These are phyloP conservation scores for Hiodon alosoides DNA, from an alignment of 2,113 vertebrate genomes.

Conservation along the genomic window DNA sequence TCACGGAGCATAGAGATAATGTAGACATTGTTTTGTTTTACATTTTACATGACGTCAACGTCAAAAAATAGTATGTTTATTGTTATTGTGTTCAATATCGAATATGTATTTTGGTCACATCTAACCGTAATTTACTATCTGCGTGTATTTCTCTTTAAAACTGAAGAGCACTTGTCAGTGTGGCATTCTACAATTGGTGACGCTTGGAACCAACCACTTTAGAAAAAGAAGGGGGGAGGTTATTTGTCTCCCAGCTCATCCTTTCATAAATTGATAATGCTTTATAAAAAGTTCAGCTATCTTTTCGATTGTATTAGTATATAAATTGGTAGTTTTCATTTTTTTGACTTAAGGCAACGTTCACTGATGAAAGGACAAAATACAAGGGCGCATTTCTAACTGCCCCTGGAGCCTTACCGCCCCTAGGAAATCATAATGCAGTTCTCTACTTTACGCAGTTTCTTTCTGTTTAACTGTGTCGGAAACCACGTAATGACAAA, in stretches of 20 bases:
- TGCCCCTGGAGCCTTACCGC: not conserved
- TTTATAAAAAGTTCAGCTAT: too few species aligned
- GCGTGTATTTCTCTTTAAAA: slow-evolving; percentile 30
- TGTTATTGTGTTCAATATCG: too few species aligned
- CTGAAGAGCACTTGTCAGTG: slow-evolving; percentile 43
- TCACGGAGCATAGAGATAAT: too few species aligned
- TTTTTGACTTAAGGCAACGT: not conserved
- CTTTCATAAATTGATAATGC: too few species aligned
- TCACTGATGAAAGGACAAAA: not conserved
- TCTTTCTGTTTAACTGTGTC: slow-evolving; percentile 33
- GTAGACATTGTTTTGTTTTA: too few species aligned
- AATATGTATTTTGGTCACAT: too few species aligned
- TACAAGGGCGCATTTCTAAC: not conserved
- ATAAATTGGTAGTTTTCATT: not conserved
- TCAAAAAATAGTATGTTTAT: not conserved
- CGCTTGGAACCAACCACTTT: slow-evolving; percentile 52
- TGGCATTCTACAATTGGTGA: slow-evolving; percentile 67
- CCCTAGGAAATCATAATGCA: slow-evolving; percentile 9
- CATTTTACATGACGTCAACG: too few species aligned
- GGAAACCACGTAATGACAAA: slow-evolving; percentile 42
- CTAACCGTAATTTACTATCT: not conserved
- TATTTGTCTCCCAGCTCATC: too few species aligned
- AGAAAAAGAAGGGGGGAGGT: slow-evolving; percentile 22
- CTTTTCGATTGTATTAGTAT: not conserved
- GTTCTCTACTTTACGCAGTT: slow-evolving; percentile 17